A percentile compares a stretch with the other conserved stretches of the same genome.
Evolutionary conservation across 2,113 vertebrate genomes (phyloP).

Genomic region (Rhinoderma darwinii): DNA sequence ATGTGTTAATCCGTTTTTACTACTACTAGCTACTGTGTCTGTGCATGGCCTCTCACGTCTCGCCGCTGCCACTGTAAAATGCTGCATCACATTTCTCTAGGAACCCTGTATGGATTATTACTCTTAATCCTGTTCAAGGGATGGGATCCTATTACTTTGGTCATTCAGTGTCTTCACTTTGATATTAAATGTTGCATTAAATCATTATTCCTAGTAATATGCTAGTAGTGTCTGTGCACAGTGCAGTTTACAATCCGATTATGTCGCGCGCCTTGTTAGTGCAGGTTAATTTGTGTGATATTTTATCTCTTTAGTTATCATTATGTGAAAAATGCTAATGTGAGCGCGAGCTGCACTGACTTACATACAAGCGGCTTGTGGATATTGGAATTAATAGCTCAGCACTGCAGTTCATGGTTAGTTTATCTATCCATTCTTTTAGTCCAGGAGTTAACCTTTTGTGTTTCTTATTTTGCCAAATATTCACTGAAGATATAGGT

Average conservation of each 20-base stretch:
- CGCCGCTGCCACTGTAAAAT: not conserved
- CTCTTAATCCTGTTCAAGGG: constrained; percentile 17
- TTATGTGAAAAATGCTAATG: not conserved
- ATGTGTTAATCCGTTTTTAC: not conserved
- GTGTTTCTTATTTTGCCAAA: too few species aligned
- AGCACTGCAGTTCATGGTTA: not conserved
- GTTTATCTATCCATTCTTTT: not conserved
- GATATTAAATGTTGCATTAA: constrained; percentile 26
- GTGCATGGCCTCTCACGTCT: not conserved
- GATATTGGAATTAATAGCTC: not conserved
- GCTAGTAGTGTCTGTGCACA: not conserved
- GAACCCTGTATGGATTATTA: not conserved
- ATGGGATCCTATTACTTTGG: constrained; percentile 26
- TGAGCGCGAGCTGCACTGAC: not conserved
- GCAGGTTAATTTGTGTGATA: not conserved
- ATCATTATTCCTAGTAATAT: not conserved
- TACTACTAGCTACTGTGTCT: not conserved
- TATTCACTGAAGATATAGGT: too few species aligned
- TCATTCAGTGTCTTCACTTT: constrained; percentile 12
- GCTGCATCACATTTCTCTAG: not conserved
- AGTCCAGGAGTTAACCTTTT: too few species aligned
- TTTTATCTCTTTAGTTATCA: not conserved
- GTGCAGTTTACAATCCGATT: not conserved
- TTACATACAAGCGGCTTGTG: not conserved
- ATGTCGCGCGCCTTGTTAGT: not conserved